Evolutionary conservation across 1,140 invertebrate species (phyloP), one percentile per base, ranked within the genome.

Genomic region (Lasioglossum baleicum): DNA sequence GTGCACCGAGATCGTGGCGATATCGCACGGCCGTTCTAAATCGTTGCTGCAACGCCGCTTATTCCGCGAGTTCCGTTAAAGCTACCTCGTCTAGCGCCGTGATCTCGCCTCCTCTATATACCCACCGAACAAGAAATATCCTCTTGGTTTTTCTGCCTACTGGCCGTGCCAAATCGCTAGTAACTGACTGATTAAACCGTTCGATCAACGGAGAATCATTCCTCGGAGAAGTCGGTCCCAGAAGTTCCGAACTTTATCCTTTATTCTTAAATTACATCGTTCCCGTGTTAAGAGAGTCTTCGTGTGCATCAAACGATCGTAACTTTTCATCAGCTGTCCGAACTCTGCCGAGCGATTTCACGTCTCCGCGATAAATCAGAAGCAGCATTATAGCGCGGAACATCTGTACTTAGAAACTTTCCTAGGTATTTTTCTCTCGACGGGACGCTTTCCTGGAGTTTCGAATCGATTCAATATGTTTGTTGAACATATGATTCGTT

Each of bases 11-110:
- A 79, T 79, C 76, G 48, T 20, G n/a, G 76, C 70, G 76, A 79
- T 79, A 79, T 79, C 76, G 76, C 76, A 79, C 76, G 76, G 26
- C 31, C 70, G 76, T 65, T 79, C 61, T 79, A 79, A 79, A 79
- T 73, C 76, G 69, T 64, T 48, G 20, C 72, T 26, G 73, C 56
- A 17, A 53, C 40, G 15, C 44, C 35, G 42, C 73, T 69, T 75
- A 74, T 75, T 80, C 72, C 53, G 17, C 53, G 31, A 6, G 42
- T 68, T 48, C 65, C 73, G 60, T 67, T 80, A 61, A 76, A 73
- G 40, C 44, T 56, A 44, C 26, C 40, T 31, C 61, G 4, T 10
- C 15, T 31, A 13, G 53, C 65, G 2, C 42, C 0, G 8, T 8
- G 40, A 20, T 44, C 20, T 48, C 8, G 42, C 42, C 15, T 64